Evolutionary conservation across 2,797 vertebrate species (phyloP), one percentile per base, ranked within the genome.

Genomic region (Labeo calbasu): DNA sequence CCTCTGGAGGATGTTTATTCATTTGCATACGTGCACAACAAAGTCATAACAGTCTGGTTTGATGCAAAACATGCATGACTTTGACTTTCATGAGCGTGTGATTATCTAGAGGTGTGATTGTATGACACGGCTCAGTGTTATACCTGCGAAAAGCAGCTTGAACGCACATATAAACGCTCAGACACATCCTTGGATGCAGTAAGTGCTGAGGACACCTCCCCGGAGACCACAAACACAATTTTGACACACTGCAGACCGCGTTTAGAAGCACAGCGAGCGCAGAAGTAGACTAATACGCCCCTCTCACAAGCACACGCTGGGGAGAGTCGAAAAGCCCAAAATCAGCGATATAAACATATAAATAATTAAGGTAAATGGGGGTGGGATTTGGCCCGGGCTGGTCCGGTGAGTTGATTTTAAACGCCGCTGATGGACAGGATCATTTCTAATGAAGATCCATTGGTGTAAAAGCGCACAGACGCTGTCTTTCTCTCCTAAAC

Each of bases 311-410:
- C 91, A 86, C 90, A 87, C 93, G 91, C 91, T 71, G 55, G 93
- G 94, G 95, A 88, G 92, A 87, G 88, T 85, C 36, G 90, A 93
- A 93, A 94, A 94, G 89, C 93, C 92, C 91, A 91, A 95, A 94
- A 94, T 95, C 94, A 95, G 94, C 94, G 92, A 94, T 92, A 95
- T 92, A 92, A 91, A 92, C 91, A 92, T 94, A 95, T 95, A 87
- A 95, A 95, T 96, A 95, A 96, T 95, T 94, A 94, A 95, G 92
- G 88, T 94, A 86, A 63, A 70, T 69, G 72, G 32, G 82, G 77
- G 81, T 55, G 79, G 78, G 82, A 85, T 81, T 79, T 71, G 82
- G 72, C 71, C 59, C 15, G 53, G 71, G 40, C 57, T 71, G n/a
- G 79, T 82, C 87, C 70, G 51, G 72, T 77, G 57, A 88, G 87